Conservation (phyloP, 1,140 invertebrate genomes). For the Wasmannia auropunctata region DNA sequence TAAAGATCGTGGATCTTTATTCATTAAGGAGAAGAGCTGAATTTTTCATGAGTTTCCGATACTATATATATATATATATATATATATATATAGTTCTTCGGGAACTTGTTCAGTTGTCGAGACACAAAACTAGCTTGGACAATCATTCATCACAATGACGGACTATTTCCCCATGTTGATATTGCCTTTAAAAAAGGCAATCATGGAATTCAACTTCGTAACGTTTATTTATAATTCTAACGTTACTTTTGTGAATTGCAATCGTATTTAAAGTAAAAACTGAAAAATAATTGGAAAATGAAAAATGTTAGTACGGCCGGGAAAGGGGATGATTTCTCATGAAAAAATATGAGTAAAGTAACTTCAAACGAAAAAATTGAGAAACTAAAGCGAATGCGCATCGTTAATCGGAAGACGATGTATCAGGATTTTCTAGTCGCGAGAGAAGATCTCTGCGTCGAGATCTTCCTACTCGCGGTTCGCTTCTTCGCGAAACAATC, state of each 20-base stretch:
- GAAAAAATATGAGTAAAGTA: not conserved
- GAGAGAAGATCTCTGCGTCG: not conserved
- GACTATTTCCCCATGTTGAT: not conserved
- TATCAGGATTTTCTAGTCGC: not conserved
- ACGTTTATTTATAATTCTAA: not conserved
- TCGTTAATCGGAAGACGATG: not conserved
- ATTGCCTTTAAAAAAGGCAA: not conserved
- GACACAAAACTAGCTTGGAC: not conserved
- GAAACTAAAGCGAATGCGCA: not conserved
- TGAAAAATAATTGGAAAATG: not conserved
- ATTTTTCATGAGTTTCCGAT: conserved; percentile 18
- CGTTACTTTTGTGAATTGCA: not conserved
- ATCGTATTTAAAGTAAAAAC: not conserved
- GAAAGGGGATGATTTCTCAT: not conserved
- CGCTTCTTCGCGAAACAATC: not conserved
- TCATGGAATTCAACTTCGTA: not conserved
- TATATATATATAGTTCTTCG: not conserved
- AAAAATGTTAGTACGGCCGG: not conserved
- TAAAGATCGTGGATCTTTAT: not conserved
- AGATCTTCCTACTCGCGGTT: not conserved
- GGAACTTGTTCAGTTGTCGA: not conserved
- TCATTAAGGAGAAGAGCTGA: not conserved
- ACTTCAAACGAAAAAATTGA: conserved; percentile 19
- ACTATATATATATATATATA: not conserved
- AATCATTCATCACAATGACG: not conserved